Percentiles rank a stretch among this genome's conserved stretches.
Conservation (phyloP, 1,140 invertebrate genomes). For the Streblospio benedicti region DNA sequence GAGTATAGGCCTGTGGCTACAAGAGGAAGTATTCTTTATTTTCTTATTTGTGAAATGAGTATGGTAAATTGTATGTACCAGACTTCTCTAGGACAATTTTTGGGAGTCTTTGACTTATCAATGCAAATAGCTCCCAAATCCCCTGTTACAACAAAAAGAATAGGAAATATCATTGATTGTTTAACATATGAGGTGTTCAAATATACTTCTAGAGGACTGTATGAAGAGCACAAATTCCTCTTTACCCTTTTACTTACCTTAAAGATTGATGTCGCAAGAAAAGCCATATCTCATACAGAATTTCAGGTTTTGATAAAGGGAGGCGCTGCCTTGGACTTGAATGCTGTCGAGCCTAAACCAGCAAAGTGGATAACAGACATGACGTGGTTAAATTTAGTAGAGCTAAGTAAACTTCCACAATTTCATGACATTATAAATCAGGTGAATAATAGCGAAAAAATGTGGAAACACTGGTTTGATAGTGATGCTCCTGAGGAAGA, state of each 20-base stretch:
- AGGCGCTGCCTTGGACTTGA: constrained; percentile 85
- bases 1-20: constrained; percentile 90
- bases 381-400: constrained; percentile 92
- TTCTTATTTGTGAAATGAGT: constrained; percentile 94
- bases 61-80: constrained; percentile 95
- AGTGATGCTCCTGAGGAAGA: constrained; percentile 87
- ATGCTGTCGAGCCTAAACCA: constrained; percentile 86
- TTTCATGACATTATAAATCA: constrained; percentile 74
- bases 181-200: constrained; percentile 87
- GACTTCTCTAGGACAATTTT: constrained; percentile 92
- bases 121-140: constrained; percentile 63
- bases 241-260: constrained; percentile 89
- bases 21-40: constrained; percentile 87
- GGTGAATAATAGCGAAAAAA: constrained; percentile 62
- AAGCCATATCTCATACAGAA: constrained; percentile 74
- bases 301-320: constrained; percentile 91
- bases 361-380: constrained; percentile 92
- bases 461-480: constrained; percentile 91
- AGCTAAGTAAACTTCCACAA: constrained; percentile 76
- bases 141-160: constrained; percentile 72
- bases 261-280: constrained; percentile 74
- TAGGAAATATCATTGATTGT: constrained; percentile 79
- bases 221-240: constrained; percentile 83
- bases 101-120: constrained; percentile 40
- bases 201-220: constrained; percentile 82